Evolutionary conservation across 35 echinoderm and acorn worm genomes (phyloP).

Genomic region (Anneissia japonica): DNA sequence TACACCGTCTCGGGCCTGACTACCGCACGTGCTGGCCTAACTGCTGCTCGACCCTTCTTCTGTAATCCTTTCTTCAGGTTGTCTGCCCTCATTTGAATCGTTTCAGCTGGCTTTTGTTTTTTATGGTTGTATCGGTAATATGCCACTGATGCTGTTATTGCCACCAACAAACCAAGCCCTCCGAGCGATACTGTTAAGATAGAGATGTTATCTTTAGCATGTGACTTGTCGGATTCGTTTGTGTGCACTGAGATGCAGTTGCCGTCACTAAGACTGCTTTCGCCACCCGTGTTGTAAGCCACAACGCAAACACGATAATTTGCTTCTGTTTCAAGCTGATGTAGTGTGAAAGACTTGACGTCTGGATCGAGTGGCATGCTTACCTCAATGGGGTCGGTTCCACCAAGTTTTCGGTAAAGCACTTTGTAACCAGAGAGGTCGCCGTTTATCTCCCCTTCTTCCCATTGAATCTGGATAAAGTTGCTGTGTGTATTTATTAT

Average conservation of each 20-base stretch:
- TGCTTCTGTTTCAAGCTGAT: conserved; percentile 49
- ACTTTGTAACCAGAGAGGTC: conserved; percentile 70
- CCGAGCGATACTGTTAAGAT: background rate
- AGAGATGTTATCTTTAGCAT: background rate
- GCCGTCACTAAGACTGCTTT: conserved; percentile 52
- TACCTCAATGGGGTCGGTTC: conserved; percentile 33
- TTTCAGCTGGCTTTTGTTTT: background rate
- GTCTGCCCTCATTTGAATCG: background rate
- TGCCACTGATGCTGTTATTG: background rate
- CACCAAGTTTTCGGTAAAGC: conserved; percentile 60
- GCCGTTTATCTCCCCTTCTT: background rate
- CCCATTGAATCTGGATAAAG: conserved; percentile 63
- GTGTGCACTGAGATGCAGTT: conserved; percentile 86
- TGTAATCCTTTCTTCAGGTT: background rate
- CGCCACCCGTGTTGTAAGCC: conserved; percentile 77
- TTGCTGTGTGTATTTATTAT: conserved; percentile 35
- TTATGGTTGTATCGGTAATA: background rate
- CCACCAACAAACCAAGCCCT: background rate
- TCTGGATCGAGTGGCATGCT: conserved; percentile 76
- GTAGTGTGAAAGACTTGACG: conserved; percentile 66
- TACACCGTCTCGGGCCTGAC: background rate
- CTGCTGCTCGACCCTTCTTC: background rate
- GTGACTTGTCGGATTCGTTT: background rate
- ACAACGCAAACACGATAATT: conserved; percentile 77
- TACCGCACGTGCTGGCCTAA: background rate